phyloP scores from a whole-genome alignment of 2,888 invertebrate genomes.

The Eupithecia exiguata region DNA sequence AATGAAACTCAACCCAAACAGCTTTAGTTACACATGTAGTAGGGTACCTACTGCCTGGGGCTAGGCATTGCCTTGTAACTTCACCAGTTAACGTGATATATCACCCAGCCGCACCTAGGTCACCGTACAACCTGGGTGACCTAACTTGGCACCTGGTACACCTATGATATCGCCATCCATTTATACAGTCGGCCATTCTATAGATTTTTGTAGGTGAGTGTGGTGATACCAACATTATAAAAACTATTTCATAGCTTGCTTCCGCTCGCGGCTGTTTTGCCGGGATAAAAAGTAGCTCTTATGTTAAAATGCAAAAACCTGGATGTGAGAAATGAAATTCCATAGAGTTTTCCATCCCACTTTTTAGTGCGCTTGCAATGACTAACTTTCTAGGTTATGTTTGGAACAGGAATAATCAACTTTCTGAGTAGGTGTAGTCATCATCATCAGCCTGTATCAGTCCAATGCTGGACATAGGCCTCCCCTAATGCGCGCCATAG shows the following conservation, averaged over 20 bases:
- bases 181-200: slow-evolving; percentile 29
- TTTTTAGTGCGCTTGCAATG: too few species aligned
- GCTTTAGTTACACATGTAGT: slow-evolving; percentile 20
- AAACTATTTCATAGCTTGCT: neutral
- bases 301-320: too few species aligned
- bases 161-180: slow-evolving; percentile 38
- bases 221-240: neutral
- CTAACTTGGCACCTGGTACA: slow-evolving; percentile 24
- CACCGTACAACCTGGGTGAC: slow-evolving; percentile 31
- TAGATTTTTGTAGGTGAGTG: slow-evolving; percentile 18
- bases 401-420: too few species aligned
- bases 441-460: too few species aligned
- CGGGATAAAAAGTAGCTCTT: neutral
- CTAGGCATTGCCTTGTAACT: slow-evolving; percentile 49
- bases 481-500: too few species aligned
- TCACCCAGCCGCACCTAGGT: slow-evolving; percentile 41
- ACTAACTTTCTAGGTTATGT: too few species aligned
- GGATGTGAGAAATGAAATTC: too few species aligned
- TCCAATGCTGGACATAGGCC: too few species aligned
- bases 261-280: neutral
- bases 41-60: slow-evolving; percentile 28
- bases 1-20: neutral
- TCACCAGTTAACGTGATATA: slow-evolving; percentile 63
- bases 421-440: too few species aligned
- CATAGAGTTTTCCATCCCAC: too few species aligned